phyloP scores from a whole-genome alignment of 2,888 invertebrate species.

The Yponomeuta evonymella region DNA sequence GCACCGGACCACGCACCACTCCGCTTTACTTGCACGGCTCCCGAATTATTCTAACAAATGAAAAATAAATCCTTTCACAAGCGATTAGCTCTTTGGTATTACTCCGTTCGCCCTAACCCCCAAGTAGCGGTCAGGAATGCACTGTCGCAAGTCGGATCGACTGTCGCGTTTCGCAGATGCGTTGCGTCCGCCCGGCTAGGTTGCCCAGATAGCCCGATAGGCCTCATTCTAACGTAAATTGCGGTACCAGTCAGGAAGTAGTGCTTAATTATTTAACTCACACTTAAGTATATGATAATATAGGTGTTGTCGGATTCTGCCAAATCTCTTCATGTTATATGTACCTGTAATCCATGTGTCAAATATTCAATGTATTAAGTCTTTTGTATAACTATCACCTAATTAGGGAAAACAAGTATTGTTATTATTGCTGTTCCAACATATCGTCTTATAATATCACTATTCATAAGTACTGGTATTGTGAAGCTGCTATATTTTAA shows the following conservation, averaged over 20 bases:
- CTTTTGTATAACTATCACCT: conserved; percentile 37
- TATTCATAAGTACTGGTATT: conserved; percentile 71
- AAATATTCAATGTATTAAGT: conserved; percentile 60
- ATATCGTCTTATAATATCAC: conserved; percentile 69
- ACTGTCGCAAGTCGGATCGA: conserved; percentile 54
- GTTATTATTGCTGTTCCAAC: conserved; percentile 73
- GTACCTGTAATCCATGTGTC: conserved; percentile 61
- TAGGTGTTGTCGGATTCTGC: conserved; percentile 49
- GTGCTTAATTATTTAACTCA: conserved; percentile 47
- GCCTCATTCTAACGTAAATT: conserved; percentile 37
- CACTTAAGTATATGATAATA: conserved; percentile 37
- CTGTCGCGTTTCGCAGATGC: conserved; percentile 55
- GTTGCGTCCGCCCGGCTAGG: conserved; percentile 73
- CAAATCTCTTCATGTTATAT: conserved; percentile 52
- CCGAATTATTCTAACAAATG: conserved; percentile 54
- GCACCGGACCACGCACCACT: conserved; percentile 53
- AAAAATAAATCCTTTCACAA: conserved; percentile 68
- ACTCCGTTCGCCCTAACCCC: conserved; percentile 43
- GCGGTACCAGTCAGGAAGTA: conserved; percentile 74
- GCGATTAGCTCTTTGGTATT: conserved; percentile 65
- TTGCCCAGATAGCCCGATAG: conserved; percentile 69
- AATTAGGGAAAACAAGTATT: conserved; percentile 58
- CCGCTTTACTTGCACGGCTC: conserved; percentile 51
- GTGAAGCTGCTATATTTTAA: conserved; percentile 76
- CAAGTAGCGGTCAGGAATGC: conserved; percentile 64